These are phyloP conservation scores for Baryphthengus martii DNA, from an alignment of 2,113 vertebrate species.

Conservation along the genomic window DNA sequence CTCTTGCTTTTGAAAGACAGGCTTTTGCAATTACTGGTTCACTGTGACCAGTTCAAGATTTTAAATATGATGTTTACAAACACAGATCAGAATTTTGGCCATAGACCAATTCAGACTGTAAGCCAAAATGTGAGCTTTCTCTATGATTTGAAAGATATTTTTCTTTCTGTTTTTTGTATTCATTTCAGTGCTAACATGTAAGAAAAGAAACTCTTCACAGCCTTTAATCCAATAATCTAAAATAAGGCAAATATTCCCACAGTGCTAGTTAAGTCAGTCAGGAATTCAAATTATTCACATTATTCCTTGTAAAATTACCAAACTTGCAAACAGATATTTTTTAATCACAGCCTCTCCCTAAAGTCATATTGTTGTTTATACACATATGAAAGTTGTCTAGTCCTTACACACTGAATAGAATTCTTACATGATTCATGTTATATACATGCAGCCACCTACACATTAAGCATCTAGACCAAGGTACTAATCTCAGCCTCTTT, in stretches of 20 bases:
- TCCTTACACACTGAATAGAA: neutral
- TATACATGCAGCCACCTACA: neutral
- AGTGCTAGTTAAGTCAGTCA: neutral
- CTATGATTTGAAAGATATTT: neutral
- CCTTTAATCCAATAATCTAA: neutral
- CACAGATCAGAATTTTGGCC: neutral
- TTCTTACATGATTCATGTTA: neutral
- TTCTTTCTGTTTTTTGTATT: neutral
- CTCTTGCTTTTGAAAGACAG: neutral
- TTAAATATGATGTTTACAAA: neutral
- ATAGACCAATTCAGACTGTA: neutral
- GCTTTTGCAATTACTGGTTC: neutral
- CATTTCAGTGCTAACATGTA: neutral
- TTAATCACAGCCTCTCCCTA: neutral
- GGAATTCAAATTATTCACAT: neutral
- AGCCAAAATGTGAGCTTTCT: neutral
- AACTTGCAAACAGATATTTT: neutral
- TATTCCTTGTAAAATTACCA: neutral
- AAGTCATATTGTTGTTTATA: neutral
- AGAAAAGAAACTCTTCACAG: neutral
- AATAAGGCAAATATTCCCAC: neutral
- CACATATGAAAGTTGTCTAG: neutral
- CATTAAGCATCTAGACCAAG: neutral
- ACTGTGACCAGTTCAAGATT: neutral
- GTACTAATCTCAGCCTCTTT: neutral